phyloP scores from a whole-genome alignment of 2,888 invertebrate genomes.

The Blera fallax region DNA sequence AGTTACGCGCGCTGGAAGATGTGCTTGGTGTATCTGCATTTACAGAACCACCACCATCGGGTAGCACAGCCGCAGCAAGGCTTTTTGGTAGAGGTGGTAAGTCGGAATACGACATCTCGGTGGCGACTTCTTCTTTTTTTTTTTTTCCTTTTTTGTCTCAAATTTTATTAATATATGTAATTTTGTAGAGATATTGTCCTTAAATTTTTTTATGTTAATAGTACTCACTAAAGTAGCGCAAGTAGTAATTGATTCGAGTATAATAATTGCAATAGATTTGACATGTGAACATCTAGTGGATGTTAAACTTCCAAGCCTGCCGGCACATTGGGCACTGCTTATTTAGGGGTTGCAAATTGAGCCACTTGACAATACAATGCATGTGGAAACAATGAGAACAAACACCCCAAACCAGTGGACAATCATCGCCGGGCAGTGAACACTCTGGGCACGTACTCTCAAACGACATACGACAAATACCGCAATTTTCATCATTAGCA shows the following conservation, averaged over 20 bases:
- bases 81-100: constrained; percentile 94
- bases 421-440: constrained; percentile 98
- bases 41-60: constrained; percentile 31
- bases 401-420: constrained; percentile 98
- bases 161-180: constrained; percentile 24
- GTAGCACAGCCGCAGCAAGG: constrained; percentile 87
- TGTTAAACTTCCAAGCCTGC: constrained; percentile 99
- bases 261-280: constrained; percentile 40
- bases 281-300: constrained; percentile 83
- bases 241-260: constrained; percentile 48
- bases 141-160: constrained; percentile 1
- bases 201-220: constrained; percentile 18
- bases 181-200: constrained; percentile 36
- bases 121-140: constrained; percentile 23
- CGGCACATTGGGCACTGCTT: constrained; percentile 98
- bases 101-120: constrained; percentile 86
- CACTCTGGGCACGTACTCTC: constrained; percentile 99
- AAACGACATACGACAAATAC: constrained; percentile 99
- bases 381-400: constrained; percentile 99
- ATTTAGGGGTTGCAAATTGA: constrained; percentile 94
- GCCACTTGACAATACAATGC: constrained; percentile 99
- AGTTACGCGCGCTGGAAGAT: constrained; percentile 56
- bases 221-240: constrained; percentile 52
- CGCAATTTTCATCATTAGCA: constrained; percentile 99
- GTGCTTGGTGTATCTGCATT: constrained; percentile 63